phyloP scores from a whole-genome alignment of 1,140 invertebrate species.

The Hyposmocoma kahamanoa region DNA sequence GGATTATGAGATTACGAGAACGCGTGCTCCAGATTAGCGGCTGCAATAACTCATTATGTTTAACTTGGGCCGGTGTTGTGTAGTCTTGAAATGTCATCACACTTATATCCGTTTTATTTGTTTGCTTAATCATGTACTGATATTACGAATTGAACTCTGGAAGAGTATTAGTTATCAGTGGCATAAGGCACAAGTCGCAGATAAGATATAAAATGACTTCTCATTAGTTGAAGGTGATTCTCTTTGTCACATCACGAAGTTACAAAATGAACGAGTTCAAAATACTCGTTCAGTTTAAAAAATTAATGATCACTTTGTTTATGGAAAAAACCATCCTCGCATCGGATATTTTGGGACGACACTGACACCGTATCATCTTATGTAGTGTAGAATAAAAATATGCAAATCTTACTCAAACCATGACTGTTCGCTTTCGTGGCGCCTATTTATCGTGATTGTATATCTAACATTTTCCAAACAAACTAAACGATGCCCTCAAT shows the following conservation, averaged over 20 bases:
- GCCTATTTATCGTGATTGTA: too few species aligned
- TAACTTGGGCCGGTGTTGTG: slow-evolving; percentile 11
- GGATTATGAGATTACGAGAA: neutral
- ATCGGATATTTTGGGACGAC: too few species aligned
- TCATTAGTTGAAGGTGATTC: slow-evolving; percentile 47
- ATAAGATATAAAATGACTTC: slow-evolving; percentile 48
- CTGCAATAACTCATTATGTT: slow-evolving; percentile 8
- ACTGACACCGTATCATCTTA: too few species aligned
- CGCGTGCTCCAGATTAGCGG: slow-evolving; percentile 5
- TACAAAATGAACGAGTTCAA: too few species aligned
- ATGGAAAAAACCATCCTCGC: too few species aligned
- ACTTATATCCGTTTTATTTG: slow-evolving; percentile 17
- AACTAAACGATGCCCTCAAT: too few species aligned
- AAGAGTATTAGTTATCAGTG: slow-evolving; percentile 45
- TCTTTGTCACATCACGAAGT: slow-evolving; percentile 13
- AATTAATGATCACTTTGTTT: too few species aligned
- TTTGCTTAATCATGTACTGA: slow-evolving; percentile 15
- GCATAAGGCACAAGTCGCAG: slow-evolving; percentile 37
- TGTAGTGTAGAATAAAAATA: too few species aligned
- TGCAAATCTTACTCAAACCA: too few species aligned
- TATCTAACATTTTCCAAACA: too few species aligned
- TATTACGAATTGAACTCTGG: slow-evolving; percentile 18
- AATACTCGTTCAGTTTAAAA: too few species aligned
- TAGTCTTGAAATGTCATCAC: slow-evolving; percentile 5
- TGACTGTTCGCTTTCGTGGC: too few species aligned